Conservation (phyloP, 2,113 vertebrate genomes). For the Gymnocephalus cernua region DNA sequence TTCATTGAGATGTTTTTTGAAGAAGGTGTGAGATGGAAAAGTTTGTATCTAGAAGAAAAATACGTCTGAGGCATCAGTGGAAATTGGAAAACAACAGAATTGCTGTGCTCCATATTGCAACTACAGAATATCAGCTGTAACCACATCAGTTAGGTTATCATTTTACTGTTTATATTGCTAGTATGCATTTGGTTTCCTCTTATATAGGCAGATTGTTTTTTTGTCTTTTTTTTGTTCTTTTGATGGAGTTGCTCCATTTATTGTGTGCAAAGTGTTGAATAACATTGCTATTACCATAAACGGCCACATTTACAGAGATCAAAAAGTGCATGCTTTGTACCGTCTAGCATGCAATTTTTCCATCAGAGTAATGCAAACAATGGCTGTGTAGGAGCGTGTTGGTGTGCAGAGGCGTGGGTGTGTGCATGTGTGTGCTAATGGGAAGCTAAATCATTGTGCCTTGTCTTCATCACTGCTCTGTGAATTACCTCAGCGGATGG, state of each 20-base stretch:
- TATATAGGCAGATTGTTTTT: not conserved
- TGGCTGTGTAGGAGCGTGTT: slow-evolving; percentile 15
- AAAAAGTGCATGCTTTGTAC: slow-evolving; percentile 30
- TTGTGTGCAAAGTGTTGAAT: slow-evolving; percentile 15
- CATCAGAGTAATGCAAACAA: slow-evolving; percentile 27
- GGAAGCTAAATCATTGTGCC: slow-evolving; percentile 53
- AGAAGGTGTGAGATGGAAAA: slow-evolving; percentile 22
- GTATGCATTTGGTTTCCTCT: not conserved
- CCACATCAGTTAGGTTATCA: slow-evolving; percentile 19
- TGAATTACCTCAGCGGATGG: slow-evolving; percentile 44
- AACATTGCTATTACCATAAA: slow-evolving; percentile 38
- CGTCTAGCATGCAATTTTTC: slow-evolving; percentile 32
- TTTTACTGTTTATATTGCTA: slow-evolving; percentile 27
- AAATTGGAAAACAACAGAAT: slow-evolving; percentile 47
- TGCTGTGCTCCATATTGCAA: slow-evolving; percentile 18
- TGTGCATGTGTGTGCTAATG: slow-evolving; percentile 51
- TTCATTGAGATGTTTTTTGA: slow-evolving; percentile 34
- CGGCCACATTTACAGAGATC: slow-evolving; percentile 32
- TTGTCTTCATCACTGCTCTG: slow-evolving; percentile 48
- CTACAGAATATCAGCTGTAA: not conserved
- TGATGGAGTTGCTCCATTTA: slow-evolving; percentile 29
- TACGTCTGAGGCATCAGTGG: slow-evolving; percentile 18
- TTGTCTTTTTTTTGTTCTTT: slow-evolving; percentile 4
- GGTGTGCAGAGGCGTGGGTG: slow-evolving; percentile 35
- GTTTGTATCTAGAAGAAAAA: slow-evolving; percentile 32